Percentiles rank a stretch among this genome's conserved stretches.
These are phyloP conservation scores for Calyptommatus sinebrachiatus DNA, from an alignment of 2,113 vertebrate species.

Conservation along the genomic window DNA sequence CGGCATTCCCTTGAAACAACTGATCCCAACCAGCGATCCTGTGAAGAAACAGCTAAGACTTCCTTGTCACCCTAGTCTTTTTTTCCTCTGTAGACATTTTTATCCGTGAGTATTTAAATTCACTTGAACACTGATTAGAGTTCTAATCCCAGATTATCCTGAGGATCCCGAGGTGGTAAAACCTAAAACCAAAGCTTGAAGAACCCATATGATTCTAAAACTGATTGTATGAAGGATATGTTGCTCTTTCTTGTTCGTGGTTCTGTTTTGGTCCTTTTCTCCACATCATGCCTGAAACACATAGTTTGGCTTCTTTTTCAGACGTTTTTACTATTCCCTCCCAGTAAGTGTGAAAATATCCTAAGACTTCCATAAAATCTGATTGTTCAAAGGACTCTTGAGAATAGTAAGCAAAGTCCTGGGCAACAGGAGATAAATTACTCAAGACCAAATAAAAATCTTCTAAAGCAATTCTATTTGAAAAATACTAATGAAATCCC, in stretches of 20 bases:
- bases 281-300: not conserved
- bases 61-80: too few relatives aligned
- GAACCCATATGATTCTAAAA: not conserved
- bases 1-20: too few relatives aligned
- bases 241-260: not conserved
- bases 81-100: too few relatives aligned
- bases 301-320: not conserved
- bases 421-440: not conserved
- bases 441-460: not conserved
- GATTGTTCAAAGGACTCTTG: not conserved
- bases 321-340: conserved; percentile 14
- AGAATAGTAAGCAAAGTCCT: not conserved
- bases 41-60: not conserved
- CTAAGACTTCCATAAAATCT: not conserved
- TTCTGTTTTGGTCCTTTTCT: not conserved
- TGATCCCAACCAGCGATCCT: not conserved
- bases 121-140: not conserved
- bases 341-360: not conserved
- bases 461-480: not conserved
- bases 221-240: not conserved
- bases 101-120: too few relatives aligned
- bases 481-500: not conserved
- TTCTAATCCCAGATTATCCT: not conserved
- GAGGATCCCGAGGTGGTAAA: not conserved
- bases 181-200: not conserved